Percentiles rank a stretch among this genome's conserved stretches.
Evolutionary conservation across 1,140 invertebrate species (phyloP).

Genomic region (Bacillus rossius): DNA sequence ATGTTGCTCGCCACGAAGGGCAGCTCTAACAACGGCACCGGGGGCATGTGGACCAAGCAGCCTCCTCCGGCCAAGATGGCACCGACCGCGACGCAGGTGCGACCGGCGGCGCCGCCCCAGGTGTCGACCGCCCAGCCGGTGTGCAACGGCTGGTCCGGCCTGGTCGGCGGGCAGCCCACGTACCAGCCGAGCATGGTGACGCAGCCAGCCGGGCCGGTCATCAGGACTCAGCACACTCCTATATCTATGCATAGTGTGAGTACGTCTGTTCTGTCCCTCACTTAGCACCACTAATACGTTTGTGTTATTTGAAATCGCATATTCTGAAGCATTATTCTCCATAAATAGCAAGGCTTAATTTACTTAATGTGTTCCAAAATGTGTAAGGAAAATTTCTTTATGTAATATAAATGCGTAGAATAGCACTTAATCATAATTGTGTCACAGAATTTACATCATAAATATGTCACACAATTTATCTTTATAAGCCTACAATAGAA

Average conservation of each 20-base stretch:
- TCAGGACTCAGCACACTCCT: slow-evolving; percentile 21
- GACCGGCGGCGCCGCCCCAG: slow-evolving; percentile 33
- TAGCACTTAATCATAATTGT: too few relatives aligned
- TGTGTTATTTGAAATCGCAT: too few relatives aligned
- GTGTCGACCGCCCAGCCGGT: slow-evolving; percentile 38
- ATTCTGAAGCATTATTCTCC: too few relatives aligned
- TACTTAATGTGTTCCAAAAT: too few relatives aligned
- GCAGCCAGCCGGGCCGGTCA: slow-evolving; percentile 4
- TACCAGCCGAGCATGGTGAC: slow-evolving; percentile 33
- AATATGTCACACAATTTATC: neutral
- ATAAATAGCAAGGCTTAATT: too few relatives aligned
- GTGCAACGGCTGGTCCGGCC: slow-evolving; percentile 43
- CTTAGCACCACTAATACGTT: too few relatives aligned
- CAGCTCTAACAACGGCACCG: slow-evolving; percentile 5
- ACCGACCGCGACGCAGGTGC: slow-evolving; percentile 35
- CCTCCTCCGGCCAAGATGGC: slow-evolving; percentile 20
- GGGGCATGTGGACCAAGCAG: slow-evolving; percentile 20
- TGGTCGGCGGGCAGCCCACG: slow-evolving; percentile 44
- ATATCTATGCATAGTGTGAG: slow-evolving; percentile 15
- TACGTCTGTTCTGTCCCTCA: too few relatives aligned
- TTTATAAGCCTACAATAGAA: too few relatives aligned
- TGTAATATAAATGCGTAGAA: too few relatives aligned
- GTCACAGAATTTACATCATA: too few relatives aligned
- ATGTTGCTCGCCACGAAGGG: slow-evolving; percentile 34
- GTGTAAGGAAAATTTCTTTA: too few relatives aligned